phyloP scores from a whole-genome alignment of 2,113 vertebrate species.

The Notothenia rossii region DNA sequence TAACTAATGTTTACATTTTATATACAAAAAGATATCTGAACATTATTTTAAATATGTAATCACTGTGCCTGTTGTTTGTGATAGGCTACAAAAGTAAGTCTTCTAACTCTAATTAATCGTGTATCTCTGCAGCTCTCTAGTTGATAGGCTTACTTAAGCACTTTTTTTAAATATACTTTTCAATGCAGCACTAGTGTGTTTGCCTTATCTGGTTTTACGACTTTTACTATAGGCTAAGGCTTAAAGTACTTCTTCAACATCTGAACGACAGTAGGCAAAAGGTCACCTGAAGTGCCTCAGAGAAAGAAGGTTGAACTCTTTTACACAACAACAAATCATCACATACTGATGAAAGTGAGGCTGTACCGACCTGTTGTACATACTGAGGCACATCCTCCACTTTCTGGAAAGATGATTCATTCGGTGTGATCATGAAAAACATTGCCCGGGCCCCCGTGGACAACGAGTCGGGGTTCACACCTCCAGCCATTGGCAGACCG shows the following conservation, averaged over 20 bases:
- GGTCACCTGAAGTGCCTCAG: neutral
- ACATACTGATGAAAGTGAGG: neutral
- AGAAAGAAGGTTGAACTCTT: too few relatives aligned
- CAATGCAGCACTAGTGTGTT: neutral
- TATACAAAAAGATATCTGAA: too few relatives aligned
- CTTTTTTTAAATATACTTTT: neutral
- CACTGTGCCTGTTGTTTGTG: too few relatives aligned
- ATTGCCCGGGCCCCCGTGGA: slow-evolving; percentile 83
- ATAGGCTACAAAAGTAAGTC: too few relatives aligned
- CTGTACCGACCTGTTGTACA: slow-evolving; percentile 87
- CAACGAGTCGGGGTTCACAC: slow-evolving; percentile 27
- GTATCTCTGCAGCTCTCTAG: neutral
- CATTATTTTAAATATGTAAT: too few relatives aligned
- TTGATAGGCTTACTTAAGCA: neutral
- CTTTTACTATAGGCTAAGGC: neutral
- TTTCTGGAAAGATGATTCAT: slow-evolving; percentile 86
- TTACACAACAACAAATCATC: neutral
- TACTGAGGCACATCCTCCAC: slow-evolving; percentile 90
- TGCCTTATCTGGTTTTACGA: neutral
- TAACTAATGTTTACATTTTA: too few relatives aligned
- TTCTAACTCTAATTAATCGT: neutral
- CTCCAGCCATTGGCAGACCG: slow-evolving; percentile 30
- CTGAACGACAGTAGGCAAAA: neutral
- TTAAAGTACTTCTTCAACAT: neutral
- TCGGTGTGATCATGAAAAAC: slow-evolving; percentile 87